phyloP scores from a whole-genome alignment of 2,797 vertebrate genomes.

The Petrocephalus schoutedeni region DNA sequence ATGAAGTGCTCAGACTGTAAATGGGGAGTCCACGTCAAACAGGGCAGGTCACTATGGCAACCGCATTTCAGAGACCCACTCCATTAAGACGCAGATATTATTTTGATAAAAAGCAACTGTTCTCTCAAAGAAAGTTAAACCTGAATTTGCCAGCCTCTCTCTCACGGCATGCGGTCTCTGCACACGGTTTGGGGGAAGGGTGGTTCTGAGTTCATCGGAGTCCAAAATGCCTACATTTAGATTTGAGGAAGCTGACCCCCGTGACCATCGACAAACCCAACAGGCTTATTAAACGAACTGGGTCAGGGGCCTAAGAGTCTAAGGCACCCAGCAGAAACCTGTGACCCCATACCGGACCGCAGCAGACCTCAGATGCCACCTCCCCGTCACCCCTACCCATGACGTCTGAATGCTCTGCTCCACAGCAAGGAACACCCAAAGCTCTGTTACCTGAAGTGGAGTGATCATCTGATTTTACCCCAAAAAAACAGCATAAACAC shows the following conservation, averaged over 20 bases:
- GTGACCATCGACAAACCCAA: not conserved
- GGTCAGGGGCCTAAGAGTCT: not conserved
- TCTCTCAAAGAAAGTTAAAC: not conserved
- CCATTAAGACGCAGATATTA: not conserved
- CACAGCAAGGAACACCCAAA: not conserved
- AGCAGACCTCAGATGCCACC: not conserved
- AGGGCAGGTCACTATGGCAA: slow-evolving; percentile 19
- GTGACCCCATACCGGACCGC: not conserved
- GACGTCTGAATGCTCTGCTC: not conserved
- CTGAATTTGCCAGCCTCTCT: not conserved
- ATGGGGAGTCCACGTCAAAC: not conserved
- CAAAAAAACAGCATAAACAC: not conserved
- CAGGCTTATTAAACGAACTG: not conserved
- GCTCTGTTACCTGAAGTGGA: not conserved
- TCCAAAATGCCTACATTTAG: not conserved
- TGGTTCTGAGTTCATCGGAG: not conserved
- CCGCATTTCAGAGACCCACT: not conserved
- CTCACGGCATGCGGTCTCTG: not conserved
- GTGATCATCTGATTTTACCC: not conserved
- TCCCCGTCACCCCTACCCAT: too few relatives aligned
- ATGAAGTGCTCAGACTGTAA: not conserved
- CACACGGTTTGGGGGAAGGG: not conserved
- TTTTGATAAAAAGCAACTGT: not conserved
- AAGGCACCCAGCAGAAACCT: not conserved
- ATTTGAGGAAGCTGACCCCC: not conserved